Evolutionary conservation across 2,113 vertebrate species (phyloP), one percentile per base, ranked within the genome.

Genomic region (Anoplopoma fimbria): DNA sequence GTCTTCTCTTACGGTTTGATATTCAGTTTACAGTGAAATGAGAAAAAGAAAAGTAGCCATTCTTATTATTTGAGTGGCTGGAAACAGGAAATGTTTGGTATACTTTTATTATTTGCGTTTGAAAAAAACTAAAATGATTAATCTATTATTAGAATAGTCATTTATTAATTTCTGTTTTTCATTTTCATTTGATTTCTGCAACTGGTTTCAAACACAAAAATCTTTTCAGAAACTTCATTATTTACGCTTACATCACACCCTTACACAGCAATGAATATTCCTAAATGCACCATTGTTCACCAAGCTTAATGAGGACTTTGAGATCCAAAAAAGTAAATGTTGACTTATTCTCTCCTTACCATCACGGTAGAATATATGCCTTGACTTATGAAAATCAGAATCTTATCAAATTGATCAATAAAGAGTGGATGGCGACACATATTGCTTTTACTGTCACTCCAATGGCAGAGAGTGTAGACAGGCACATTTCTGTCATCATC

Each of bases 401-500:
- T 45, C 6, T 27, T 19, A 62, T 8, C 6, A 57, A 38, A 33
- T 25, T 45, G 42, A 79, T 74, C 42, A 45, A 64, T 9, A 42
- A 0, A 49, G 14, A 67, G 17, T 19, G 4, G 5, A 21, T 75
- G 45, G 10, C 4, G 15, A 23, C 8, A 42, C 21, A 29, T 33
- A 9, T 69, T 25, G 64, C 33, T 53, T 83, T 84, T 63, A 67
- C 47, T 9, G 60, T 62, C 49, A 68, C 12, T 79, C 1, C 2
- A 45, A 9, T 74, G 58, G 9, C 36, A 51, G 15, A 27, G 33
- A 55, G 38, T 51, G 47, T 33, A 58, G 42, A 84, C 62, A n/a
- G 25, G 36, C 62, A 63, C 63, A 74, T 75, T 81, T 67, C 73
- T 67, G 77, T 81, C 79, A 75, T 81, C 75, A 83, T 61, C 55